phyloP scores from a whole-genome alignment of 64 coral and sea anemone species.

The Acropora yongei region DNA sequence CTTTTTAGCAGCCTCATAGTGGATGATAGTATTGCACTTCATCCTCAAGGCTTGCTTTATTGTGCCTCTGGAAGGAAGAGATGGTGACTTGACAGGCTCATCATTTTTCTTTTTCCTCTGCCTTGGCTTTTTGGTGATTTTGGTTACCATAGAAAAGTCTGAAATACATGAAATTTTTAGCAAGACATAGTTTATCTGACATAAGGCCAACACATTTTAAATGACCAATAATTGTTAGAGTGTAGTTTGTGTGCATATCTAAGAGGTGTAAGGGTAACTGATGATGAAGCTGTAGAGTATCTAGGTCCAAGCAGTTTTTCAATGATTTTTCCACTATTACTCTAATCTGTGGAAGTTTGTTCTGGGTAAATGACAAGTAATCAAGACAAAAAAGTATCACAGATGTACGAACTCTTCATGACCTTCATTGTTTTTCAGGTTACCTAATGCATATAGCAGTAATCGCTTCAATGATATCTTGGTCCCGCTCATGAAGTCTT shows the following conservation, averaged over 20 bases:
- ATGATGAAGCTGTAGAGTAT: background rate
- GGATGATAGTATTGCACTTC: slow-evolving; percentile 36
- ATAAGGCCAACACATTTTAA: no score
- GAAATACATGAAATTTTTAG: slow-evolving; percentile 19
- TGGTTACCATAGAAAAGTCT: slow-evolving; percentile 56
- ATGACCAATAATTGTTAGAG: no score
- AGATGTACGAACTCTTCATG: background rate
- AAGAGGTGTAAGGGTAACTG: background rate
- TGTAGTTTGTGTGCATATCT: no score
- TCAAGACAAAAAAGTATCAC: background rate
- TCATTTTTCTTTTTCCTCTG: background rate
- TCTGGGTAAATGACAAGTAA: background rate
- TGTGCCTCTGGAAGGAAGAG: background rate
- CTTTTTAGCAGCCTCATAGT: slow-evolving; percentile 12
- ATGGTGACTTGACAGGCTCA: background rate
- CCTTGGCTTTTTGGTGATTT: slow-evolving; percentile 25
- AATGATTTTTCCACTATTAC: background rate
- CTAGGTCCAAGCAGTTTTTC: background rate
- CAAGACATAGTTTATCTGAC: background rate
- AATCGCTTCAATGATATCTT: slow-evolving; percentile 29
- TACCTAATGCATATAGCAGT: background rate
- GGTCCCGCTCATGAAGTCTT: slow-evolving; percentile 43
- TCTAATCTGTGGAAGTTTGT: background rate
- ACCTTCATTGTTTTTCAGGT: background rate
- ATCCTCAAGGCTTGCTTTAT: slow-evolving; percentile 10